Evolutionary conservation across 2,888 invertebrate genomes (phyloP), one percentile per base, ranked within the genome.

Genomic region (Acrobasis suavella): DNA sequence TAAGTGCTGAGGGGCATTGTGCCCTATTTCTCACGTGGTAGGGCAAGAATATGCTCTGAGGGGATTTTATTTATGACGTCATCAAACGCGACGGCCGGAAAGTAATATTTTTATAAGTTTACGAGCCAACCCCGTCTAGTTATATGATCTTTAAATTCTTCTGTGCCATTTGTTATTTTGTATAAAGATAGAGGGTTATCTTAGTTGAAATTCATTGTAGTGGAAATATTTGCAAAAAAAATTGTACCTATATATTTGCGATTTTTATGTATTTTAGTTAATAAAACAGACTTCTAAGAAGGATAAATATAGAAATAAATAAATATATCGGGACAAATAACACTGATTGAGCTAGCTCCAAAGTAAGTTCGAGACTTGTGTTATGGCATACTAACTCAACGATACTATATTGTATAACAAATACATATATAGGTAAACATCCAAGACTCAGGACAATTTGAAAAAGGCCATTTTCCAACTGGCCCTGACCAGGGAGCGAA

Each of bases 11-110:
- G 73, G 72, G 81, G 81, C 77, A 76, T 73, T 68, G 67, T 68
- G 71, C 64, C 64, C 72, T 72, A 72, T 76, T 74, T 70, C 73
- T 79, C 78, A 73, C 77, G 76, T 75, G 74, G 72, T 56, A 65
- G 58, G 60, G 70, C 66, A 66, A 64, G 50, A 69, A 70, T 70
- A 72, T 72, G 64, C 67, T 72, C 70, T 66, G 67, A 73, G 75
- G 68, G 70, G 74, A 74, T 80, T 78, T 83, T 85, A 84, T 85
- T 85, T 84, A 85, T 84, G 72, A 75, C 78, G 73, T 78, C 81
- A 80, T 83, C 84, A 81, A 77, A 78, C 63, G 74, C 81, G 77
- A 70, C 76, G 73, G 76, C 68, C 72, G 71, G 78, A 70, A 74
- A 78, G 76, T 76, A 78, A 81, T 71, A 72, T 71, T 70, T 71